Evolutionary conservation across 1,140 invertebrate genomes (phyloP).

Genomic region (Thaumatotibia leucotreta): DNA sequence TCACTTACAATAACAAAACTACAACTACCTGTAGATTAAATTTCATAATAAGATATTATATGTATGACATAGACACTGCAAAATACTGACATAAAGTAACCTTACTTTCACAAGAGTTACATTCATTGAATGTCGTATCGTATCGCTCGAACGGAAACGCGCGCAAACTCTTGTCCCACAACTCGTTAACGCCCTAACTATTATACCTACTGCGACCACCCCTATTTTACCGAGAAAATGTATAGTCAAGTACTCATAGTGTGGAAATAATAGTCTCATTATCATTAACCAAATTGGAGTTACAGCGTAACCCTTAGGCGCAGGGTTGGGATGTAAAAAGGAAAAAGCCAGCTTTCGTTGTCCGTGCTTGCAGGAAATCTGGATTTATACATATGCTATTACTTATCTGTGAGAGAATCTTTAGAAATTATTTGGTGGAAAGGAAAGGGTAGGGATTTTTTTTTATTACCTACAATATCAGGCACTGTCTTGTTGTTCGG

Average conservation of each 20-base stretch:
- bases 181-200: conserved; percentile 17
- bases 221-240: conserved; percentile 8
- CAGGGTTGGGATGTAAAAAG: background rate
- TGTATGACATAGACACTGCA: too few species aligned
- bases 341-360: background rate
- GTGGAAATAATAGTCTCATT: conserved; percentile 13
- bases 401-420: too few species aligned
- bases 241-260: conserved; percentile 8
- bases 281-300: conserved; percentile 11
- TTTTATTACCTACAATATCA: too few species aligned
- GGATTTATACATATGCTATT: background rate
- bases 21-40: too few species aligned
- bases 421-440: too few species aligned
- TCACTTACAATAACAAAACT: too few species aligned
- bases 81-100: too few species aligned
- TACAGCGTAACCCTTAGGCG: background rate
- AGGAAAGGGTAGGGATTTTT: too few species aligned
- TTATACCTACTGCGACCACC: background rate
- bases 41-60: too few species aligned
- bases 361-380: background rate
- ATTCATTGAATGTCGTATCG: too few species aligned
- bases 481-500: too few species aligned
- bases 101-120: too few species aligned
- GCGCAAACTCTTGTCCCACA: conserved; percentile 9
- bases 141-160: background rate